phyloP scores from a whole-genome alignment of 1,140 invertebrate species.

The Stratiolaelaps scimitus region DNA sequence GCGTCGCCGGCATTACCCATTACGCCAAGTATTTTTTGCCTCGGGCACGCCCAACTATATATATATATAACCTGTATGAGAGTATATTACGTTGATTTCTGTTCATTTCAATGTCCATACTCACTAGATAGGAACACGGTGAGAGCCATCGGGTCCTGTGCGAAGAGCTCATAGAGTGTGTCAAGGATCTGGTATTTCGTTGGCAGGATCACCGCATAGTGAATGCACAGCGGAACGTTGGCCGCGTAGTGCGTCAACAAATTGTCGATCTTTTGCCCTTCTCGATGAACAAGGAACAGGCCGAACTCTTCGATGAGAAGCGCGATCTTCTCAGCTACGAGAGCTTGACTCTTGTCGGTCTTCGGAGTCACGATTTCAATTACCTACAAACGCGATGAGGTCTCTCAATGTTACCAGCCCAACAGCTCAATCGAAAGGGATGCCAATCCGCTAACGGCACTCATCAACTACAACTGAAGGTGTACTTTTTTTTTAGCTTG shows the following conservation, averaged over 20 bases:
- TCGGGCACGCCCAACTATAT: too few relatives aligned
- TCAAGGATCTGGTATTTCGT: conserved; percentile 44
- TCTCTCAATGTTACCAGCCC: neutral
- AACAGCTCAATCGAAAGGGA: too few relatives aligned
- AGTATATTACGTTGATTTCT: too few relatives aligned
- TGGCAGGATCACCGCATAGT: conserved; percentile 33
- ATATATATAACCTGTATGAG: too few relatives aligned
- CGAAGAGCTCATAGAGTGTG: conserved; percentile 43
- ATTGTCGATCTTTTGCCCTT: conserved; percentile 26
- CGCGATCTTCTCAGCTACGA: conserved; percentile 8
- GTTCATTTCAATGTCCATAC: too few relatives aligned
- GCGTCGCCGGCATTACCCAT: too few relatives aligned
- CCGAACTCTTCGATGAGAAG: conserved; percentile 18
- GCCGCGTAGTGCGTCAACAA: conserved; percentile 35
- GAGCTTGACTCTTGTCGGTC: conserved; percentile 18
- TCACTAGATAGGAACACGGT: conserved; percentile 16
- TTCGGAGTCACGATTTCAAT: conserved; percentile 18
- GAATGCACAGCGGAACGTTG: conserved; percentile 37
- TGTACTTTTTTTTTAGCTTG: too few relatives aligned
- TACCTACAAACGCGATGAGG: neutral
- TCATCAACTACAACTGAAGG: too few relatives aligned
- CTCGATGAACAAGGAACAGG: conserved; percentile 4
- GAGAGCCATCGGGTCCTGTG: conserved; percentile 37
- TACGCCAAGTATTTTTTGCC: too few relatives aligned
- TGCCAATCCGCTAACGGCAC: too few relatives aligned